Evolutionary conservation across 2,888 invertebrate genomes (phyloP).

Genomic region (Augiades crinisus): DNA sequence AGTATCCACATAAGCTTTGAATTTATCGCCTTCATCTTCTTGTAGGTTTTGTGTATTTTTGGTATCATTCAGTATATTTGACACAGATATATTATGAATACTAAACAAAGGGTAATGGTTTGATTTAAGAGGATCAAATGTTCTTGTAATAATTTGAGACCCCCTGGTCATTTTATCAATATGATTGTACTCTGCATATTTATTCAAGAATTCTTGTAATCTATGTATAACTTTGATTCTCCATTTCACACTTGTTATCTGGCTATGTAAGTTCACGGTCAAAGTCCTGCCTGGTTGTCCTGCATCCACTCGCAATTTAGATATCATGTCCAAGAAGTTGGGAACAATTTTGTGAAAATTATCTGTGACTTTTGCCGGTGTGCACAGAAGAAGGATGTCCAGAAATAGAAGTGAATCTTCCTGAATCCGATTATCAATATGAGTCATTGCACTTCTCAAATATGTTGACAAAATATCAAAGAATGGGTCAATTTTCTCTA

Average conservation of each 20-base stretch:
- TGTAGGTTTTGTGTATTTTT: slow-evolving; percentile 54
- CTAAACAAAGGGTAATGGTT: slow-evolving; percentile 59
- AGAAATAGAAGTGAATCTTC: slow-evolving; percentile 91
- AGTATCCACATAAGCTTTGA: slow-evolving; percentile 83
- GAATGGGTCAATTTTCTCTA: slow-evolving; percentile 85
- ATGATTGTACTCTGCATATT: slow-evolving; percentile 55
- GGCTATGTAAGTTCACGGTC: slow-evolving; percentile 85
- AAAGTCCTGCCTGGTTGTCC: slow-evolving; percentile 85
- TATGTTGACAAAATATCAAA: slow-evolving; percentile 89
- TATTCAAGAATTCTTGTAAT: slow-evolving; percentile 78
- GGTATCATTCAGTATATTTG: slow-evolving; percentile 37
- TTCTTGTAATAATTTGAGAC: slow-evolving; percentile 36
- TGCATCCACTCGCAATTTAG: slow-evolving; percentile 84
- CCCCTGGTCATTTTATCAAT: slow-evolving; percentile 36
- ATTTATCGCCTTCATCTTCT: slow-evolving; percentile 67
- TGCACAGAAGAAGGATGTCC: slow-evolving; percentile 86
- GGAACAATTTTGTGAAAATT: slow-evolving; percentile 87
- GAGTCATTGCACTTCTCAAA: slow-evolving; percentile 94
- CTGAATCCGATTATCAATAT: slow-evolving; percentile 89
- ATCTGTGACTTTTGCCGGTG: slow-evolving; percentile 84
- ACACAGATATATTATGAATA: slow-evolving; percentile 36
- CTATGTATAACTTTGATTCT: slow-evolving; percentile 87
- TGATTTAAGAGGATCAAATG: slow-evolving; percentile 47
- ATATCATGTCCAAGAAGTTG: slow-evolving; percentile 93
- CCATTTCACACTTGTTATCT: slow-evolving; percentile 89